Percentiles rank a stretch among this genome's conserved stretches.
Evolutionary conservation across 2,797 vertebrate species (phyloP).

Genomic region (Coilia nasus): DNA sequence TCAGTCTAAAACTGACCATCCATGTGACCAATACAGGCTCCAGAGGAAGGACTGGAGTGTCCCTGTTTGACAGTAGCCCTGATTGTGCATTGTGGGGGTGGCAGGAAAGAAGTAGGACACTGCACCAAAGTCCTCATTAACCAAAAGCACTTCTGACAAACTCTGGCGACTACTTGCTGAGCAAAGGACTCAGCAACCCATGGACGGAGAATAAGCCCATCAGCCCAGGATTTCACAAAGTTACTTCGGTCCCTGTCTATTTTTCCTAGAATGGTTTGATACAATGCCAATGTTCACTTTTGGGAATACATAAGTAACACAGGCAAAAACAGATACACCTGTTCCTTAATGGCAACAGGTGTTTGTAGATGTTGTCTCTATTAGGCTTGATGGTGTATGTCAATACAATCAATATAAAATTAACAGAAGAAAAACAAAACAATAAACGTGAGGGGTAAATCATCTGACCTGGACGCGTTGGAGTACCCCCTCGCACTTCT

Average conservation of each 20-base stretch:
- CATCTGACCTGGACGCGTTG: slow-evolving; percentile 83
- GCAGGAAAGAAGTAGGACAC: neutral
- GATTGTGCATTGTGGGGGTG: slow-evolving; percentile 5
- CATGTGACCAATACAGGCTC: neutral
- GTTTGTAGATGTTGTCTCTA: too few species aligned
- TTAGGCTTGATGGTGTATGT: too few species aligned
- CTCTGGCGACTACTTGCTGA: neutral
- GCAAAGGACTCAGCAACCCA: neutral
- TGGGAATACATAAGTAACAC: neutral
- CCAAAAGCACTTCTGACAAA: slow-evolving; percentile 6
- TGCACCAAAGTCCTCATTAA: neutral
- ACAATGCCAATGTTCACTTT: neutral
- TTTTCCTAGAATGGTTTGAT: neutral
- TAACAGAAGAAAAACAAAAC: neutral
- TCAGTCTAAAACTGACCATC: neutral
- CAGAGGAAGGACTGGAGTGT: neutral
- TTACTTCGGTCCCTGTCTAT: neutral
- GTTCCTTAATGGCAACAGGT: too few species aligned
- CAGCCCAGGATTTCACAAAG: neutral
- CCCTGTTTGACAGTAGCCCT: neutral
- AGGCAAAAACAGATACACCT: neutral
- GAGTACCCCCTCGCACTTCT: slow-evolving; percentile 81
- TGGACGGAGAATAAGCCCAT: neutral
- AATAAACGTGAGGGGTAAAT: neutral
- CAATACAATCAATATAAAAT: too few species aligned